Conservation (phyloP, 2,888 invertebrate species). For the Apoda limacodes region DNA sequence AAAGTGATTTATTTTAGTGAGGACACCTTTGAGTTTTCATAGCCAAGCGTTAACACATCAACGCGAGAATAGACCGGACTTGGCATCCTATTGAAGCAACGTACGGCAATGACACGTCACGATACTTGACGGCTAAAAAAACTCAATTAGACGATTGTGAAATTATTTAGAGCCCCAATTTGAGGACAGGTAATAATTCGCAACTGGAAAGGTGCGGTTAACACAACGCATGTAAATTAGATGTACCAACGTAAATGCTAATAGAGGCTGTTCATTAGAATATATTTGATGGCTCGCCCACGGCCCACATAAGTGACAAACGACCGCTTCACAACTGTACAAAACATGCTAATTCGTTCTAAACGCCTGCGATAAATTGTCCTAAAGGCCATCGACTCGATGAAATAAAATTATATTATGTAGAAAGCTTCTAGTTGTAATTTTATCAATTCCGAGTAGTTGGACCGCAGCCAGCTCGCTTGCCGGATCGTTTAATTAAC, state of each 20-base stretch:
- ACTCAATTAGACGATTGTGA: conserved; percentile 40
- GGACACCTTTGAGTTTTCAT: conserved; percentile 38
- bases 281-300: conserved; percentile 27
- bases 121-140: conserved; percentile 35
- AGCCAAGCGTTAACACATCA: conserved; percentile 47
- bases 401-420: conserved; percentile 38
- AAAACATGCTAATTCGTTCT: conserved; percentile 42
- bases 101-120: conserved; percentile 49
- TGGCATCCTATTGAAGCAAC: conserved; percentile 47
- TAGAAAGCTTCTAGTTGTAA: conserved; percentile 41
- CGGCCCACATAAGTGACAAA: conserved; percentile 32
- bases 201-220: conserved; percentile 29
- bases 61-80: conserved; percentile 50
- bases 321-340: conserved; percentile 22
- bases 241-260: conserved; percentile 27
- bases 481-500: conserved; percentile 67
- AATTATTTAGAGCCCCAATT: conserved; percentile 43
- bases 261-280: conserved; percentile 29
- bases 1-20: conserved; percentile 60
- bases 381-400: conserved; percentile 27
- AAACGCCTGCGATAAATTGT: conserved; percentile 25
- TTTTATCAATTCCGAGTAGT: conserved; percentile 52
- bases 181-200: conserved; percentile 36
- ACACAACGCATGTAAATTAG: conserved; percentile 34
- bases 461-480: conserved; percentile 52